These are phyloP conservation scores for Cetonia aurata DNA, from an alignment of 2,888 invertebrate genomes.

Conservation along the genomic window DNA sequence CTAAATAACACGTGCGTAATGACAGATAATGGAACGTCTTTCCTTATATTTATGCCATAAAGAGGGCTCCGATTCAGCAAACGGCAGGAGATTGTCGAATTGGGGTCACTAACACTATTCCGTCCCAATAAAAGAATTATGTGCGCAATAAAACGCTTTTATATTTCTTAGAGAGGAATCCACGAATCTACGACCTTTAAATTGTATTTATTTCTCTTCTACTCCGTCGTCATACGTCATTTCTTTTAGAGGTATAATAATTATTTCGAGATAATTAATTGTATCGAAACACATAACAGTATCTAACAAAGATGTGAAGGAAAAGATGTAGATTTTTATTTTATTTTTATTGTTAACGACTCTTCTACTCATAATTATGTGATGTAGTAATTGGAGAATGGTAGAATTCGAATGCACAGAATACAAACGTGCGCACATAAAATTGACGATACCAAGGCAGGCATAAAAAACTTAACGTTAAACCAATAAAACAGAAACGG, in stretches of 20 bases:
- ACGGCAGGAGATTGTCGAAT: slow-evolving; percentile 31
- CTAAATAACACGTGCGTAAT: slow-evolving; percentile 41
- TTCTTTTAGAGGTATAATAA: slow-evolving; percentile 16
- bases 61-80: slow-evolving; percentile 19
- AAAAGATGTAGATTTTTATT: slow-evolving; percentile 9
- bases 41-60: slow-evolving; percentile 31
- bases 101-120: slow-evolving; percentile 35
- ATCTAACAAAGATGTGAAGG: neutral
- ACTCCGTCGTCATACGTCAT: neutral
- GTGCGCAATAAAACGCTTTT: slow-evolving; percentile 23
- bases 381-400: slow-evolving; percentile 19
- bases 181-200: slow-evolving; percentile 3
- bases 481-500: slow-evolving; percentile 36
- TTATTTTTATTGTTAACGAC: slow-evolving; percentile 26
- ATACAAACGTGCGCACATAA: slow-evolving; percentile 2
- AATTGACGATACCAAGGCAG: slow-evolving; percentile 24
- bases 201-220: neutral
- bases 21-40: slow-evolving; percentile 36
- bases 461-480: slow-evolving; percentile 36
- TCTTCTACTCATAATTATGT: slow-evolving; percentile 24
- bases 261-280: slow-evolving; percentile 28
- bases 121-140: slow-evolving; percentile 37
- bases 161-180: slow-evolving; percentile 31
- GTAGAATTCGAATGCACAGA: slow-evolving; percentile 19
- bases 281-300: slow-evolving; percentile 9